Evolutionary conservation across 2,888 invertebrate species (phyloP), one percentile per base, ranked within the genome.

Genomic region (Psococerastis gibbosa): DNA sequence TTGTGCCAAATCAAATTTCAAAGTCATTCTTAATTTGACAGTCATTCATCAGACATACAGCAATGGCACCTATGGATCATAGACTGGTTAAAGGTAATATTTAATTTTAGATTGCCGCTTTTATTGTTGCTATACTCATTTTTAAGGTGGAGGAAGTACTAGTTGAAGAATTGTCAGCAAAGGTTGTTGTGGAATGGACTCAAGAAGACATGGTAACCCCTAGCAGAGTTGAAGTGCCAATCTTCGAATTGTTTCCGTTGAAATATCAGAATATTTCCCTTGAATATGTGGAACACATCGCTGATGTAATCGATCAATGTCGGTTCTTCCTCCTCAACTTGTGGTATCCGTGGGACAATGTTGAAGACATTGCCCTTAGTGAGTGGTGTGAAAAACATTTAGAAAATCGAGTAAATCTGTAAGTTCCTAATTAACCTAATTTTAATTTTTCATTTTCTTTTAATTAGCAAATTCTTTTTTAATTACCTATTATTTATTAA

Each of bases 391-490:
- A 5, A 20, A 5, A 17, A 16, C 38, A 38, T 20, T 20, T 38
- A 18, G 22, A 38, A 18, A 38, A 38, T 17, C 38, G 38, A 15
- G n/a, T 38, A 38, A 17, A 38, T n/a, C 6, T 38, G 38, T 38
- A 5, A 38, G 38, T 16, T 34, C 6, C 8, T 15, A 9, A 16
- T 18, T 34, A 16, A 9, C 15, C n/a, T n/a, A n/a, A n/a, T n/a
- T n/a, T n/a, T n/a, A n/a, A n/a, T n/a, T n/a, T n/a, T n/a, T n/a
- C n/a, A n/a, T n/a, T n/a, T n/a, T n/a, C n/a, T n/a, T n/a, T n/a
- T n/a, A n/a, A n/a, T n/a, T n/a, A n/a, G n/a, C n/a, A n/a, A n/a
- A n/a, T n/a, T n/a, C n/a, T n/a, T n/a, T n/a, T n/a, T n/a, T n/a
- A n/a, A n/a, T n/a, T n/a, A n/a, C n/a, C n/a, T n/a, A n/a, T n/a